These are phyloP conservation scores for Trypoxylon attenuatum DNA, from an alignment of 2,888 invertebrate species.

Conservation along the genomic window DNA sequence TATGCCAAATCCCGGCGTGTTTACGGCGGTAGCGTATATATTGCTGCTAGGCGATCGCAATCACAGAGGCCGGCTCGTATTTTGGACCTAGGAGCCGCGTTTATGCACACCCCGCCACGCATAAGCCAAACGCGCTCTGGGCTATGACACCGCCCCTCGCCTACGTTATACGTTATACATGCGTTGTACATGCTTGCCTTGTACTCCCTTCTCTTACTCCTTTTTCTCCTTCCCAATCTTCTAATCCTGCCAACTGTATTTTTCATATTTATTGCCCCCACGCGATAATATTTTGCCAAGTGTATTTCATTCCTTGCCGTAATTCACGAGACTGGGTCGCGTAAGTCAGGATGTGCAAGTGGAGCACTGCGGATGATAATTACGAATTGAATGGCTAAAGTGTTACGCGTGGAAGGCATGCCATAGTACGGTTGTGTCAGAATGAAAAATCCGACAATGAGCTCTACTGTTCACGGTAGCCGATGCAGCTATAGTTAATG, in stretches of 20 bases:
- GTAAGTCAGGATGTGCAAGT: background rate
- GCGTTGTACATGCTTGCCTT: too few relatives aligned
- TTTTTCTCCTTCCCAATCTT: too few relatives aligned
- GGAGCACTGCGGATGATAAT: background rate
- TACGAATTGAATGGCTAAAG: background rate
- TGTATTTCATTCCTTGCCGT: background rate
- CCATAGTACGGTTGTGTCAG: background rate
- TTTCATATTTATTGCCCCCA: background rate
- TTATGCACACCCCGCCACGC: too few relatives aligned
- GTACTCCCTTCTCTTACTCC: too few relatives aligned
- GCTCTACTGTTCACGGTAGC: too few relatives aligned
- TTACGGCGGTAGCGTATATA: slow-evolving; percentile 49
- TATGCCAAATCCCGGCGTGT: slow-evolving; percentile 55
- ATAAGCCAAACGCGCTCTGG: too few relatives aligned
- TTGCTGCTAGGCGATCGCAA: slow-evolving; percentile 49
- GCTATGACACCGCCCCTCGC: too few relatives aligned
- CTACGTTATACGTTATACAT: too few relatives aligned
- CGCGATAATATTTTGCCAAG: too few relatives aligned
- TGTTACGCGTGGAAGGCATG: background rate
- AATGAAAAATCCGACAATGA: too few relatives aligned
- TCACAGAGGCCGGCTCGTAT: slow-evolving; percentile 23
- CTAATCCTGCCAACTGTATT: background rate
- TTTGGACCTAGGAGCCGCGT: too few relatives aligned
- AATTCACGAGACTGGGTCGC: background rate
- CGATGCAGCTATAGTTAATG: background rate